Evolutionary conservation across 2,888 invertebrate species (phyloP).

Genomic region (Theretra japonica): DNA sequence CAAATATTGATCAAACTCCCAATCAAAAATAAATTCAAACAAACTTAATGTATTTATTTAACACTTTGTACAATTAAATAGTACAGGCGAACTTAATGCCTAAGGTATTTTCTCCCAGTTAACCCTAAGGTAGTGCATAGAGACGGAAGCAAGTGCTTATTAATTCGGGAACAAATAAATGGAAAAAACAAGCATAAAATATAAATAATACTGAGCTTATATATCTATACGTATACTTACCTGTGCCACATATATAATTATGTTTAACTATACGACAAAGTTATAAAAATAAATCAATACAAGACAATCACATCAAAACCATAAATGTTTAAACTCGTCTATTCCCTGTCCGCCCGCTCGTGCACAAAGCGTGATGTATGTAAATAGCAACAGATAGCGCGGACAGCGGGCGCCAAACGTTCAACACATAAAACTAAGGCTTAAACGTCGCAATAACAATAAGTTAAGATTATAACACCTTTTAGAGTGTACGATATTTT

Average conservation of each 20-base stretch:
- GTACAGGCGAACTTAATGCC: no score
- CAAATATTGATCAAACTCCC: no score
- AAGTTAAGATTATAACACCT: conserved; percentile 78
- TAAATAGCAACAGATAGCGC: conserved; percentile 21
- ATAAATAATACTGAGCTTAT: no score
- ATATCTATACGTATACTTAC: no score
- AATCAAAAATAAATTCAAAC: no score
- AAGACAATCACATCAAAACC: neutral
- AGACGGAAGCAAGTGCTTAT: no score
- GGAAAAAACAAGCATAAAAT: neutral
- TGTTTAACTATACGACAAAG: neutral
- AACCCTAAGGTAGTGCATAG: no score
- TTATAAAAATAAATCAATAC: neutral
- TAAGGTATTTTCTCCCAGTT: no score
- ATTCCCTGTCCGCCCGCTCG: conserved; percentile 14
- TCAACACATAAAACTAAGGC: conserved; percentile 82
- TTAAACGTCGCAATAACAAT: conserved; percentile 84
- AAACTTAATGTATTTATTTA: no score
- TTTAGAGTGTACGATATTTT: conserved; percentile 51
- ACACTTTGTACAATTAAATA: no score
- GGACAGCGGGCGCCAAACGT: conserved; percentile 33
- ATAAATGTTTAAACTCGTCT: neutral
- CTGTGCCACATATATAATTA: no score
- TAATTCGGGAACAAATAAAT: neutral
- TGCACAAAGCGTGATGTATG: conserved; percentile 7